Base-by-base conservation (phyloP, 2,113 vertebrate species). In the Nothocercus julius region DNA sequence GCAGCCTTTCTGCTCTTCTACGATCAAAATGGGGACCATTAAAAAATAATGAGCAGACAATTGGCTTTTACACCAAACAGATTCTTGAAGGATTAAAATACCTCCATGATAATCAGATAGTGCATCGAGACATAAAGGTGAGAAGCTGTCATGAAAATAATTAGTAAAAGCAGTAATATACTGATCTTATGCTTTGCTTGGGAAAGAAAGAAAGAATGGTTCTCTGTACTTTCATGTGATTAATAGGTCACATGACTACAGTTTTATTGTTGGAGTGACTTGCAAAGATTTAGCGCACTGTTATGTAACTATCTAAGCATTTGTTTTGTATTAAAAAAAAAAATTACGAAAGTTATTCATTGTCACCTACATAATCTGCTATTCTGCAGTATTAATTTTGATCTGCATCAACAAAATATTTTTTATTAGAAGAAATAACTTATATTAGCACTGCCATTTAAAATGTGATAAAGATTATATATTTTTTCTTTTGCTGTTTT, bases 51-150 rank as follows among this genome's bases (percentile, higher is more conserved):
- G 99, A 99, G 84, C 97, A 99, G 96, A 99, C 99, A 76, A 99
- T 99, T 70, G 99, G 99, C 86, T 99, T 99, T 98, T 99, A 99
- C 96, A 99, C 99, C 45, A 98, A 99, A 82, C 99, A 99, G 97
- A 99, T 99, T 97, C 98, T 99, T 89, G 99, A 99, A 98, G 99
- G 99, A 72, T 98, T 99, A 95, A 99, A 99, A 93, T 99, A 99
- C 93, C 99, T 99, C 85, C 99, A 99, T 2, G 99, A 99, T 93
- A 99, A 99, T 98, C 99, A 99, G 97, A 99, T 99, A 58, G 99
- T 99, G 30, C 99, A 99, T 97, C 96, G 99, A 91, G 99, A 99
- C 97, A 99, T 99, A 97, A 99, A 99, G 98, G 99, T 99, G 96
- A 92, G 86, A 88, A 56, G 47, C 36, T 34, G 5, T n/a, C 32